Evolutionary conservation across 2,888 invertebrate species (phyloP).

Genomic region (Buathra laborator): DNA sequence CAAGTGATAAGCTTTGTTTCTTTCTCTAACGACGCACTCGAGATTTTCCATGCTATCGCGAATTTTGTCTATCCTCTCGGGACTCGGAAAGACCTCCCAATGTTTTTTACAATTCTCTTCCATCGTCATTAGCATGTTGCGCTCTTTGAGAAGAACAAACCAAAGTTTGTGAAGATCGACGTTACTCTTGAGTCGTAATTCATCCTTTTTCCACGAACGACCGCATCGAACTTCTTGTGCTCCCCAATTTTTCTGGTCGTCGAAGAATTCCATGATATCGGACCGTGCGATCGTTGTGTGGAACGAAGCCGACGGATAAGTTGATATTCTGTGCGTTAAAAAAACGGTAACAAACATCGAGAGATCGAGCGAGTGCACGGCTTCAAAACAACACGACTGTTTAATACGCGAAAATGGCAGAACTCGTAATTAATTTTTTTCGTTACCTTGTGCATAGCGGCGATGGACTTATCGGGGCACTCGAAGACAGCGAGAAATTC

Average conservation of each 20-base stretch:
- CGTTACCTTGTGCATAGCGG: conserved; percentile 56
- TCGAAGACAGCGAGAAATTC: conserved; percentile 75
- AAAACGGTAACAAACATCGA: background rate
- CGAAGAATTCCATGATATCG: conserved; percentile 96
- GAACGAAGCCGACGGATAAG: conserved; percentile 55
- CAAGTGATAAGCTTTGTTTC: conserved; percentile 95
- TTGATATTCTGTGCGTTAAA: conserved; percentile 23
- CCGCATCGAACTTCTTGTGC: conserved; percentile 92
- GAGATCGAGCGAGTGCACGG: no score
- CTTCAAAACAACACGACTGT: no score
- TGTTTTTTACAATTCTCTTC: conserved; percentile 92
- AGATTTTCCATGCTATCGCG: conserved; percentile 97
- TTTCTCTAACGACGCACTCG: conserved; percentile 95
- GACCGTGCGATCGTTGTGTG: conserved; percentile 84
- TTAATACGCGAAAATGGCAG: background rate
- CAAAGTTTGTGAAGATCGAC: conserved; percentile 98
- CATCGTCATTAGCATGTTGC: conserved; percentile 99
- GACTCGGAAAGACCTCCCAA: conserved; percentile 92
- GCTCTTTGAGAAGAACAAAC: conserved; percentile 96
- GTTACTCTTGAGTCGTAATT: conserved; percentile 97
- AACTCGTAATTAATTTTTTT: background rate
- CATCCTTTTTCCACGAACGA: conserved; percentile 95
- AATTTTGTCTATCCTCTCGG: conserved; percentile 97
- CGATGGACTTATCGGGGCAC: conserved; percentile 40
- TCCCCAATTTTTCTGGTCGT: conserved; percentile 93